Evolutionary conservation across 2,888 invertebrate species (phyloP).

Genomic region (Polymixis flavicincta): DNA sequence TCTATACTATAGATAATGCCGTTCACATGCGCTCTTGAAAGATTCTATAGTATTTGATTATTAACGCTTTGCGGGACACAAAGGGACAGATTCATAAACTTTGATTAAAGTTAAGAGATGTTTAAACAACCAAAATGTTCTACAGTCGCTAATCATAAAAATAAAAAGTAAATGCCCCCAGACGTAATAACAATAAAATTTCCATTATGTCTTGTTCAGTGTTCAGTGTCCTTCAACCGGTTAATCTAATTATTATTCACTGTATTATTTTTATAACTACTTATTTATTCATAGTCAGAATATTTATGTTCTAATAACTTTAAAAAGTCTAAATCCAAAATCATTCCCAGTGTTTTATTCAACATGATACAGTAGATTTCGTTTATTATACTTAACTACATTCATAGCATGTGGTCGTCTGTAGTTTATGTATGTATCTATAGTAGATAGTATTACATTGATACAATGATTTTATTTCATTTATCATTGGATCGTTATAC

Average conservation of each 20-base stretch:
- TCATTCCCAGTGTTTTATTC: neutral
- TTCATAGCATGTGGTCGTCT: neutral
- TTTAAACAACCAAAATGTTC: too few relatives aligned
- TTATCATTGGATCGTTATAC: neutral
- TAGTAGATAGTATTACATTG: neutral
- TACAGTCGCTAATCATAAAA: too few relatives aligned
- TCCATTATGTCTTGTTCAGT: neutral
- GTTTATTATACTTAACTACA: neutral
- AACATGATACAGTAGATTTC: neutral
- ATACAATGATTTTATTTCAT: too few relatives aligned
- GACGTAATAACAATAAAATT: neutral
- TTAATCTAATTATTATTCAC: neutral
- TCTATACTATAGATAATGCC: too few relatives aligned
- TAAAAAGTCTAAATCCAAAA: neutral
- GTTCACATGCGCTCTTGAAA: too few relatives aligned
- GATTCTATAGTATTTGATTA: neutral
- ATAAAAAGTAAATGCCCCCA: too few relatives aligned
- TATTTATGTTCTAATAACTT: neutral
- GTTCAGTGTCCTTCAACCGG: neutral
- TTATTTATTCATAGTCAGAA: neutral
- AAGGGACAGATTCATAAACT: too few relatives aligned
- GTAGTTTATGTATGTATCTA: neutral
- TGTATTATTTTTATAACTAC: conserved; percentile 1
- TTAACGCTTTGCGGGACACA: neutral
- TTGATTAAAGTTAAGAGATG: too few relatives aligned